Percentiles rank a stretch among this genome's conserved stretches.
Evolutionary conservation across 2,113 vertebrate genomes (phyloP).

Genomic region (Willisornis vidua): DNA sequence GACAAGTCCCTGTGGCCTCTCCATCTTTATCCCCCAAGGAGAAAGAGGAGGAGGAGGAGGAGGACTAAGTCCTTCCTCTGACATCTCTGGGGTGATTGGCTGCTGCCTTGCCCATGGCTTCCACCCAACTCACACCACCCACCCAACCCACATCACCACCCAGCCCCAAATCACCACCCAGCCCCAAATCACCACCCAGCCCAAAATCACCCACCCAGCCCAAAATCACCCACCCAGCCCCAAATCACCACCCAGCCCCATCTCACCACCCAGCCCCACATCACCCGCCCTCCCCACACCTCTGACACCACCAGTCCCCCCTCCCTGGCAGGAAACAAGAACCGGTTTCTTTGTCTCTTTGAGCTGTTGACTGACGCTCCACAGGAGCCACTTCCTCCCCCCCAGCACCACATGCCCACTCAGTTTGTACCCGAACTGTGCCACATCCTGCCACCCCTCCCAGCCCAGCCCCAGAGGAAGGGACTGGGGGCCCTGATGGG

Average conservation of each 20-base stretch:
- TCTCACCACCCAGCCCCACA: too few species aligned
- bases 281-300: neutral
- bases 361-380: neutral
- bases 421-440: neutral
- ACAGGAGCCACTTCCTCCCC: slow-evolving; percentile 24
- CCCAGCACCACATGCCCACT: neutral
- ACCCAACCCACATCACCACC: fast-evolving
- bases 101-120: neutral
- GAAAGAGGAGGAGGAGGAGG: neutral
- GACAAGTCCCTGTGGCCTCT: neutral
- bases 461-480: neutral
- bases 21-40: neutral
- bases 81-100: neutral
- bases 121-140: neutral
- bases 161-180: fast-evolving
- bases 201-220: neutral
- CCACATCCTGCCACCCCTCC: slow-evolving; percentile 39
- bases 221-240: too few species aligned
- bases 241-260: too few species aligned
- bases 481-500: neutral
- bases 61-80: neutral
- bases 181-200: neutral
- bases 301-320: fast-evolving
- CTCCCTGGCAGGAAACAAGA: neutral
- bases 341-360: neutral